These are phyloP conservation scores for Trichosurus vulpecula DNA, from an alignment of 2,797 vertebrate species.

Conservation along the genomic window DNA sequence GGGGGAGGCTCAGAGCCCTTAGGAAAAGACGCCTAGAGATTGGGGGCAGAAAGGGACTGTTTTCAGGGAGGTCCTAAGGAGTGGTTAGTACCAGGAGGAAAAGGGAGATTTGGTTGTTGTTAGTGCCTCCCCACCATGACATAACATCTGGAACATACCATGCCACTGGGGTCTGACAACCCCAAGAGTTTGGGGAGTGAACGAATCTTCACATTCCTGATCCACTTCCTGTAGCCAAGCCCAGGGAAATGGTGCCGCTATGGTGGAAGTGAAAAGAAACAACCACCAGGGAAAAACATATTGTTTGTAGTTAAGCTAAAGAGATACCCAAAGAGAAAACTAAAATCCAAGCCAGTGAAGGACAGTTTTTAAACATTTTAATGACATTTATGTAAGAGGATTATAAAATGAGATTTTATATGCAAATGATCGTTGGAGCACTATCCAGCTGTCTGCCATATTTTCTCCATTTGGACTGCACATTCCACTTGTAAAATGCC, in stretches of 20 bases:
- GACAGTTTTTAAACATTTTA: slow-evolving; percentile 44
- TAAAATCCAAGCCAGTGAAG: background rate
- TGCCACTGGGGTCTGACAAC: background rate
- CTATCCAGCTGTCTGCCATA: slow-evolving; percentile 11
- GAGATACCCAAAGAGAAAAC: background rate
- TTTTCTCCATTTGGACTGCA: background rate
- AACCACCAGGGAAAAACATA: background rate
- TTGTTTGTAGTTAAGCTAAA: background rate
- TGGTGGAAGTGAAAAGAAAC: background rate
- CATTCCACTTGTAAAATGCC: slow-evolving; percentile 6
- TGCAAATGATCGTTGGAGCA: slow-evolving; percentile 17
- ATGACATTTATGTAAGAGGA: slow-evolving; percentile 19
- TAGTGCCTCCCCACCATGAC: background rate
- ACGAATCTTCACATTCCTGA: background rate
- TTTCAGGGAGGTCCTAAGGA: background rate
- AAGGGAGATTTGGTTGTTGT: background rate
- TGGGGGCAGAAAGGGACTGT: background rate
- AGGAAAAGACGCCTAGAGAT: slow-evolving; percentile 24
- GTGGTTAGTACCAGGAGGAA: background rate
- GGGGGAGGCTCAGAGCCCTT: background rate
- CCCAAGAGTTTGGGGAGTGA: background rate
- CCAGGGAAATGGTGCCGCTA: background rate
- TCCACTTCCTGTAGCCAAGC: background rate
- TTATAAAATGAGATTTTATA: slow-evolving; percentile 39
- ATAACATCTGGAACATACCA: slow-evolving; percentile 36